phyloP scores from a whole-genome alignment of 35 echinoderm and acorn worm genomes.

The Anneissia japonica region DNA sequence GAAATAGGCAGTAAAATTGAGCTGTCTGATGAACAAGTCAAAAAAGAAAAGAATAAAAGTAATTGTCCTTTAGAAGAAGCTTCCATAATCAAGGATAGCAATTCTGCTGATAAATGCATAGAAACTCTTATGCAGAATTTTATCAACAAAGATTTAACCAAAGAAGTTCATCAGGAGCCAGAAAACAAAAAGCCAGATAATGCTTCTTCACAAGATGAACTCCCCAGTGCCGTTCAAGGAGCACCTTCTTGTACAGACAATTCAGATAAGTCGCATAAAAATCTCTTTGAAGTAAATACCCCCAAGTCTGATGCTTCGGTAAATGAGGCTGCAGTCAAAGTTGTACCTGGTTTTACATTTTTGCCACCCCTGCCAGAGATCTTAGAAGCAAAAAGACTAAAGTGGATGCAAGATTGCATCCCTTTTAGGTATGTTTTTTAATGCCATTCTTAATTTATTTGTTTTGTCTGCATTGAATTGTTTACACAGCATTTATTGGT shows the following conservation, averaged over 20 bases:
- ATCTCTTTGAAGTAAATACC: too few species aligned
- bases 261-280: too few species aligned
- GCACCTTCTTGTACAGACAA: too few species aligned
- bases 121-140: background rate
- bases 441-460: too few species aligned
- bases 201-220: background rate
- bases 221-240: background rate
- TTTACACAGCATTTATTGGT: too few species aligned
- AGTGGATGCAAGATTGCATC: conserved; percentile 69
- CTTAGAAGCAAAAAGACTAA: conserved; percentile 39
- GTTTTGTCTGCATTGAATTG: too few species aligned
- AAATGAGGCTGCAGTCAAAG: background rate
- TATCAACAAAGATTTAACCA: background rate
- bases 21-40: background rate
- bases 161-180: background rate
- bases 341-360: background rate
- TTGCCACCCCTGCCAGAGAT: conserved; percentile 16
- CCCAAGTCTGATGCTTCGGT: background rate
- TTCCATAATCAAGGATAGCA: background rate
- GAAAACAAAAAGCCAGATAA: background rate
- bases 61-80: background rate
- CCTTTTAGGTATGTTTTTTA: conserved; percentile 58
- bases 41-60: background rate
- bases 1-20: background rate
- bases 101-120: background rate